These are phyloP conservation scores for Perccottus glenii DNA, from an alignment of 2,113 vertebrate species.

Conservation along the genomic window DNA sequence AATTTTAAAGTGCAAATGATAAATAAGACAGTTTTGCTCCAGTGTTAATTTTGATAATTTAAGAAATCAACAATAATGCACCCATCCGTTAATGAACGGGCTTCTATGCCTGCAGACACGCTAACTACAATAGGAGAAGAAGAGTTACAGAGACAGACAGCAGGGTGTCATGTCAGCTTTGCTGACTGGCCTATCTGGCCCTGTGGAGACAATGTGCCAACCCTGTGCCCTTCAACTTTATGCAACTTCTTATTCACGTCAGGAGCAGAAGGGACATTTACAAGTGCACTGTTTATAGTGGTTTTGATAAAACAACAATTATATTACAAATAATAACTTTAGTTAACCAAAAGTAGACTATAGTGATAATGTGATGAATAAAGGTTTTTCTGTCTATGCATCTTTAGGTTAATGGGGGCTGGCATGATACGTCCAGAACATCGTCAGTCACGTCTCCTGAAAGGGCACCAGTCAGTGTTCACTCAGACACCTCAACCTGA, in stretches of 20 bases:
- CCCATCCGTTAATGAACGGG: too few relatives aligned
- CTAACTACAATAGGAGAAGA: not conserved
- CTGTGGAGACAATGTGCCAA: not conserved
- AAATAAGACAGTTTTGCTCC: too few relatives aligned
- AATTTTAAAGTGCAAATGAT: too few relatives aligned
- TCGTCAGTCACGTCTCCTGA: not conserved
- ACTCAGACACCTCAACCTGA: slow-evolving; percentile 12
- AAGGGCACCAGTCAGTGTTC: not conserved
- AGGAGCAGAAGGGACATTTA: not conserved
- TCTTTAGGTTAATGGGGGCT: not conserved
- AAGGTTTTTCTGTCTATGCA: not conserved
- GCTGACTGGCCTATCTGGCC: slow-evolving; percentile 3
- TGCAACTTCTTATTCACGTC: not conserved
- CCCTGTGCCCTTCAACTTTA: not conserved
- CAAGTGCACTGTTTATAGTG: too few relatives aligned
- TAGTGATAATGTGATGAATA: too few relatives aligned
- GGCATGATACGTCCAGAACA: not conserved
- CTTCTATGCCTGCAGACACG: not conserved
- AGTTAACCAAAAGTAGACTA: too few relatives aligned
- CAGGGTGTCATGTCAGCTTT: not conserved
- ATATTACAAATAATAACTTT: too few relatives aligned
- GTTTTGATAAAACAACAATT: too few relatives aligned
- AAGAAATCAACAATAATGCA: too few relatives aligned
- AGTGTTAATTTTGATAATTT: too few relatives aligned
- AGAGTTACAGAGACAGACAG: not conserved